Percentiles rank a stretch among this genome's conserved stretches.
phyloP scores from a whole-genome alignment of 2,797 vertebrate genomes.

The Babyrousa celebensis region DNA sequence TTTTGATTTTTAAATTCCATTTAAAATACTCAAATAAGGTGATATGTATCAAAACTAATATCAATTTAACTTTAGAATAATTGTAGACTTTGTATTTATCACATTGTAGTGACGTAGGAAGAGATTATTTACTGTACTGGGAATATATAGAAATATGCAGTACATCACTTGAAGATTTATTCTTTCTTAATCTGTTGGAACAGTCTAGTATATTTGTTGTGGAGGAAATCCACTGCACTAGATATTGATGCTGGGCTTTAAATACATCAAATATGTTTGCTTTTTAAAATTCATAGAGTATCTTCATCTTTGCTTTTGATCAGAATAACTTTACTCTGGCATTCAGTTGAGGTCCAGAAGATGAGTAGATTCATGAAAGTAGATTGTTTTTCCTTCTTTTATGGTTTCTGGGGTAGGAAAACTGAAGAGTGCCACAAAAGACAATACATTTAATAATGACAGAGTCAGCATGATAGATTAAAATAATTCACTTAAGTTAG shows the following conservation, averaged over 20 bases:
- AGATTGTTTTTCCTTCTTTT: background rate
- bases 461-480: background rate
- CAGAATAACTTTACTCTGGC: background rate
- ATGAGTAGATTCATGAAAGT: background rate
- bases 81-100: background rate
- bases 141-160: background rate
- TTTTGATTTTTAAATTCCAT: constrained; percentile 3
- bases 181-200: background rate
- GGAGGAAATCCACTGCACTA: background rate
- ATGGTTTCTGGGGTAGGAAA: background rate
- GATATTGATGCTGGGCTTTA: background rate
- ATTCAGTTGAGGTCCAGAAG: background rate
- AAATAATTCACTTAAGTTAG: constrained; percentile 5
- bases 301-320: constrained; percentile 43
- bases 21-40: background rate
- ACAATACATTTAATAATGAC: background rate
- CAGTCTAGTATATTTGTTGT: background rate
- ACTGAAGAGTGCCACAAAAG: background rate
- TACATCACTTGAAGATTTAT: background rate
- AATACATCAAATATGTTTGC: background rate
- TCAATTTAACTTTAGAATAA: background rate
- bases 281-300: background rate
- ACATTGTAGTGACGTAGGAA: background rate
- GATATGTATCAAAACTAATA: background rate
- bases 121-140: background rate